phyloP scores from a whole-genome alignment of 53 echinoderm and acorn worm genomes.

The Echinometra lucunter region DNA sequence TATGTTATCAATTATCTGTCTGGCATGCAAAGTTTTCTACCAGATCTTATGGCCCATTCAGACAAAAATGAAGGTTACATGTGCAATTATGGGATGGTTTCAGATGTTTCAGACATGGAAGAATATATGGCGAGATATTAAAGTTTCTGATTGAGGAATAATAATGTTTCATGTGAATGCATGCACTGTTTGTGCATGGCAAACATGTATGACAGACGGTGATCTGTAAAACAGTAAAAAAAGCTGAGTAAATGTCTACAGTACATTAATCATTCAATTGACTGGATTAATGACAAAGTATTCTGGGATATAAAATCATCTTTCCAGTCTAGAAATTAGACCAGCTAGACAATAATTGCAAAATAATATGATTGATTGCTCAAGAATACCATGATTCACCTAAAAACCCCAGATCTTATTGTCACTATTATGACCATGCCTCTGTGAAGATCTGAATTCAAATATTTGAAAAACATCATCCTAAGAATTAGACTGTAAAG shows the following conservation, averaged over 20 bases:
- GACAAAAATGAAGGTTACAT: background rate
- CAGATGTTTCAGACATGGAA: background rate
- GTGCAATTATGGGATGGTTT: background rate
- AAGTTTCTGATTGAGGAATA: background rate
- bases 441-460: too few species aligned
- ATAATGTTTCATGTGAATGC: background rate
- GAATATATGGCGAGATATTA: background rate
- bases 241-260: background rate
- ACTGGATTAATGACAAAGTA: background rate
- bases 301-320: background rate
- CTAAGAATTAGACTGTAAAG: too few species aligned
- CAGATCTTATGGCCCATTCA: background rate
- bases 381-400: background rate
- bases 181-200: background rate
- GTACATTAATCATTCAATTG: background rate
- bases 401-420: too few species aligned
- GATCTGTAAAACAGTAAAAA: background rate
- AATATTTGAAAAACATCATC: too few species aligned
- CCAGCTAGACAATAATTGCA: background rate
- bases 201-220: background rate
- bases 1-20: constrained; percentile 58
- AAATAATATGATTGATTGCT: background rate
- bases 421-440: too few species aligned
- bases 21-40: background rate
- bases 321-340: background rate